Evolutionary conservation across 1,140 invertebrate species (phyloP).

Genomic region (Uloborus diversus): DNA sequence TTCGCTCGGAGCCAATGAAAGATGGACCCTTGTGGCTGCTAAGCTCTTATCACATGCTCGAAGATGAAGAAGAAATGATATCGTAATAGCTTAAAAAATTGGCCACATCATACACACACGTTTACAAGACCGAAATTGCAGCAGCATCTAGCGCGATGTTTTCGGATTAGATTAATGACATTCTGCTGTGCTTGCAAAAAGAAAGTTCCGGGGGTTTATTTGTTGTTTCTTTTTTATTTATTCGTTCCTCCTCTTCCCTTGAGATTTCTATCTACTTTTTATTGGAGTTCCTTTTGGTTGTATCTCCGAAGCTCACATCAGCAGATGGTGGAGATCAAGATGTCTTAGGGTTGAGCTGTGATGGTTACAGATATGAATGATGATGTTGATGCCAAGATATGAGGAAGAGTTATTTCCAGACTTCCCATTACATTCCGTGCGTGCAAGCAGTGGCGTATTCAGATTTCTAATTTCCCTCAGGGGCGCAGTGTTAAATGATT

Average conservation of each 20-base stretch:
- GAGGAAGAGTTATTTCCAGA: too few relatives aligned
- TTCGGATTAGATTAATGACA: conserved; percentile 44
- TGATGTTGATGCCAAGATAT: too few relatives aligned
- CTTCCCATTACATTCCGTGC: too few relatives aligned
- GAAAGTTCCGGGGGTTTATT: neutral
- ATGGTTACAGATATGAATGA: too few relatives aligned
- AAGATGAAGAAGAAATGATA: conserved; percentile 28
- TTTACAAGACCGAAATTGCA: conserved; percentile 25
- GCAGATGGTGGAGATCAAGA: neutral
- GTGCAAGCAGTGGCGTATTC: too few relatives aligned
- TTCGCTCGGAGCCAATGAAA: conserved; percentile 16
- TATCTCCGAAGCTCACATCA: too few relatives aligned
- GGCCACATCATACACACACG: conserved; percentile 21
- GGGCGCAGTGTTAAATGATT: too few relatives aligned
- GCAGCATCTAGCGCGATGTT: conserved; percentile 16
- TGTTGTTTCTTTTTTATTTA: neutral
- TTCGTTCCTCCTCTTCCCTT: neutral
- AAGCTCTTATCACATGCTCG: conserved; percentile 32
- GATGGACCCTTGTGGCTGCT: conserved; percentile 28
- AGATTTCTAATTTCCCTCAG: too few relatives aligned
- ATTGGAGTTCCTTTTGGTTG: conserved; percentile 2
- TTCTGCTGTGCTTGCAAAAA: conserved; percentile 9
- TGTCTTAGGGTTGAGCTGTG: conserved; percentile 12
- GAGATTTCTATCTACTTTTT: conserved; percentile 24
- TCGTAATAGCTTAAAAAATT: conserved; percentile 43